Base-by-base conservation (phyloP, 2,797 vertebrate genomes). In the Aulostomus chinensis region DNA sequence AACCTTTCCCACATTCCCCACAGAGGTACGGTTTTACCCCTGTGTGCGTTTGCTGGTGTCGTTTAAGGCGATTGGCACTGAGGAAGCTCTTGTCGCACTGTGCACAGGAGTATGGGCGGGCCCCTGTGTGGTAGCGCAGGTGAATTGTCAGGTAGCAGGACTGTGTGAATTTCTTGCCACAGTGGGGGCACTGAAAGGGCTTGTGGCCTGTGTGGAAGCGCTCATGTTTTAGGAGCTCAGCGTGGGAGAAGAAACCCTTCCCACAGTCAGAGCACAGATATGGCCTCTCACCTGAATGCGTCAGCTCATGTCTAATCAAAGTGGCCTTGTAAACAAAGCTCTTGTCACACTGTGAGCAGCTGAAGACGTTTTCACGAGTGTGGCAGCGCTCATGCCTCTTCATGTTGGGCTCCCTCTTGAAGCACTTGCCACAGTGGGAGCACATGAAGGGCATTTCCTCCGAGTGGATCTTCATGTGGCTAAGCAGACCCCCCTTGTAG, bases 111-210 rank as follows among this genome's bases (percentile, higher is more conserved):
- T 91, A 91, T 0, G 89, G 91, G 24, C 84, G 69, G 1, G 63
- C 82, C 0, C 88, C 89, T 0, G 87, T 89, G 81, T 91, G 91
- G 80, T 88, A 88, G 40, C 89, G 84, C 75, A 86, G 78, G 68
- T 90, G 90, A 29, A 90, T 63, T 33, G 88, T 90, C 35, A 91
- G 76, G 75, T 91, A 91, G 74, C 89, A 91, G 1, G 90, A 88
- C 74, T 91, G 86, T 0, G 87, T 92, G 62, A 91, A 92, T 1
- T 40, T 85, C 75, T 91, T 91, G 13, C 67, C 78, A 1, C 89
- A 91, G 58, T 87, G 71, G 1, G 71, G 54, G 43, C 91, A 91
- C 47, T 83, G 83, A 59, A 91, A 92, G 3, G 89, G 89, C 62
- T 87, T 89, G 69, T 90, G 84, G 3, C 89, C 91, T 0, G 89